Base-by-base conservation (phyloP, 1,140 invertebrate genomes). In the Drosophila eugracilis region DNA sequence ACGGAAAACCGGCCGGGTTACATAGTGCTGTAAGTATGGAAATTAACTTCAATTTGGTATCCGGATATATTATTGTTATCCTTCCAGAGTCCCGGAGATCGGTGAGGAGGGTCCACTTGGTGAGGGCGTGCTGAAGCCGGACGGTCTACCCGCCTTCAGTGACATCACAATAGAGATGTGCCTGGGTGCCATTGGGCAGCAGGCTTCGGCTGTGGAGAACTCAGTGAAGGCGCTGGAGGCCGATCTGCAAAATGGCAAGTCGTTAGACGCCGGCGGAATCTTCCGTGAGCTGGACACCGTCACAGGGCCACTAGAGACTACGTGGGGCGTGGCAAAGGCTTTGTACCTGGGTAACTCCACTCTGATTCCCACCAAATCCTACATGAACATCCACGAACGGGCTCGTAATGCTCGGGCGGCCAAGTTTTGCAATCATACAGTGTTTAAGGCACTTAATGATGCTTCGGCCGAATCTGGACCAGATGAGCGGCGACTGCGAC, bases 291-390 rank as follows among this genome's bases (percentile, higher is more conserved):
- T 98, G 9, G 97, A 99, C 84, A 93, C 94, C 67, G 89, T 95
- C 1, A 94, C 94, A 21, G 93, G 93, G 6, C 94, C 95, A 17
- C 92, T 98, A 32, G 95, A 97, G 80, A 94, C 95, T 28, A 97
- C 96, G n/a, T 98, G 96, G 96, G 96, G 96, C 26, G 93, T 97
- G 66, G 94, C 96, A 0, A 98, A 97, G 91, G 95, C 95, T 22
- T 91, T 98, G 9, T 97, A 95, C 86, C 92, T 96, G 48, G 95
- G 96, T n/a, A 96, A 96, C 84, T 95, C 94, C 75, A 94, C 94
- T n/a, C 76, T 96, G 17, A 96, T 97, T 93, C 95, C 96, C 6
- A 95, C 95, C 5, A 94, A 95, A 78, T 94, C 93, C 26, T 97
- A 97, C 79, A 91, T 95, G 54, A 93, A 94, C 59, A 95, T 97